Percentiles rank a stretch among this genome's conserved stretches.
Conservation (phyloP, 2,113 vertebrate genomes). For the Azemiops feae region DNA sequence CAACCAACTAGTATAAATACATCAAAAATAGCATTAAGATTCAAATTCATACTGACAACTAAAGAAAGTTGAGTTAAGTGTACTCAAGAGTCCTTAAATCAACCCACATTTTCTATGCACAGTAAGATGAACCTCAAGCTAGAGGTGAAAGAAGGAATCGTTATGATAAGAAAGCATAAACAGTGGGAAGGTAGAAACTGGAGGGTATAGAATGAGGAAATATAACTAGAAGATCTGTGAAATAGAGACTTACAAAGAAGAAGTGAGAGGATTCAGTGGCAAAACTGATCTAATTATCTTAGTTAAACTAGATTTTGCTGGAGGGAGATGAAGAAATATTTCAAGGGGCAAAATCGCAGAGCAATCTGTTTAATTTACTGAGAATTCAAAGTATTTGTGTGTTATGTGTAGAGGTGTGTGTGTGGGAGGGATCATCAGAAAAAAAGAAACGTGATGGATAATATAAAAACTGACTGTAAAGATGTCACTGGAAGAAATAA, state of each 20-base stretch:
- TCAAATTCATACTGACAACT: constrained; percentile 12
- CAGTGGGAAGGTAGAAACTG: neutral
- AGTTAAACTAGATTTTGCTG: neutral
- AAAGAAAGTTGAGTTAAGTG: constrained; percentile 1
- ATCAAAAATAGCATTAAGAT: neutral
- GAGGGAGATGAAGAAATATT: neutral
- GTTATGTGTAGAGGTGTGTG: neutral
- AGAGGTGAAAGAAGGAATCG: neutral
- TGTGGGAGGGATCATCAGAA: neutral
- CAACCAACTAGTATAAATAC: neutral
- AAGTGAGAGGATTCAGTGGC: neutral
- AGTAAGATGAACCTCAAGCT: neutral
- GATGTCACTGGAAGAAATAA: neutral
- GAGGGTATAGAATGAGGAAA: neutral
- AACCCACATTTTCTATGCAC: neutral
- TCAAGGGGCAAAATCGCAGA: neutral
- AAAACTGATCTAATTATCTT: neutral
- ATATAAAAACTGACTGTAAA: neutral
- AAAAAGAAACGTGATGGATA: neutral
- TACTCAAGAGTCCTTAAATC: constrained; percentile 8
- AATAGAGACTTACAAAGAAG: neutral
- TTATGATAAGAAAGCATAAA: neutral
- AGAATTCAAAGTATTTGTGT: neutral
- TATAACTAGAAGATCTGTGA: neutral
- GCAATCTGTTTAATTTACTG: neutral